phyloP scores from a whole-genome alignment of 2,888 invertebrate genomes.

The Meta bourneti region DNA sequence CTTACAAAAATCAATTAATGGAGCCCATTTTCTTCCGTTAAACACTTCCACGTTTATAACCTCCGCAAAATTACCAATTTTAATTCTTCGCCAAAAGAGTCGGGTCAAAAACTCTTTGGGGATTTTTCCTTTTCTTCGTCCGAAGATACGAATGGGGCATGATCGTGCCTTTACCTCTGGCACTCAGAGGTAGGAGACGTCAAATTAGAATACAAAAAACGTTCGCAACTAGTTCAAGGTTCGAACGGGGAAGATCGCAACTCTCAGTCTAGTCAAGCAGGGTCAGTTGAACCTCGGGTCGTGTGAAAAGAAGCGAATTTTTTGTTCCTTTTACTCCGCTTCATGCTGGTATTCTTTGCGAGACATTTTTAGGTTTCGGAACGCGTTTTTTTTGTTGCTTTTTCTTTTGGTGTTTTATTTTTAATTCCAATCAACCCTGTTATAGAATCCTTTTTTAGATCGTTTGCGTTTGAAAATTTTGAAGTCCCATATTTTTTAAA shows the following conservation, averaged over 20 bases:
- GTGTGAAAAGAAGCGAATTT: slow-evolving; percentile 67
- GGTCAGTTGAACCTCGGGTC: slow-evolving; percentile 69
- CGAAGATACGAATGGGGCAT: slow-evolving; percentile 24
- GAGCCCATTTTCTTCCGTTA: not conserved
- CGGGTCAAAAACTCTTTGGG: not conserved
- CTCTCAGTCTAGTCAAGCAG: slow-evolving; percentile 49
- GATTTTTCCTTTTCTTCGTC: not conserved
- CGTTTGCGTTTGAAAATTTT: not conserved
- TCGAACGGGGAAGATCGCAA: slow-evolving; percentile 45
- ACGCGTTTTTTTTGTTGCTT: not conserved
- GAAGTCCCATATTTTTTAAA: not conserved
- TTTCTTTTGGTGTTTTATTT: not conserved
- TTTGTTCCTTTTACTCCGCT: slow-evolving; percentile 44
- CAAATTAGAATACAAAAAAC: slow-evolving; percentile 70
- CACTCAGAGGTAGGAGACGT: slow-evolving; percentile 25
- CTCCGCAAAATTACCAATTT: slow-evolving; percentile 41
- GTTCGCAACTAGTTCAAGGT: slow-evolving; percentile 71
- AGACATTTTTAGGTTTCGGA: slow-evolving; percentile 8
- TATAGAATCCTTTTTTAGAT: not conserved
- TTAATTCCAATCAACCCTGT: not conserved
- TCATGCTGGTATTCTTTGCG: slow-evolving; percentile 26
- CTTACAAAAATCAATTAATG: slow-evolving; percentile 3
- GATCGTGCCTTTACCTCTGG: slow-evolving; percentile 55
- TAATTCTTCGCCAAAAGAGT: slow-evolving; percentile 12
- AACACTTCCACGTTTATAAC: slow-evolving; percentile 19